phyloP scores from a whole-genome alignment of 2,113 vertebrate genomes.

The Bufo gargarizans region DNA sequence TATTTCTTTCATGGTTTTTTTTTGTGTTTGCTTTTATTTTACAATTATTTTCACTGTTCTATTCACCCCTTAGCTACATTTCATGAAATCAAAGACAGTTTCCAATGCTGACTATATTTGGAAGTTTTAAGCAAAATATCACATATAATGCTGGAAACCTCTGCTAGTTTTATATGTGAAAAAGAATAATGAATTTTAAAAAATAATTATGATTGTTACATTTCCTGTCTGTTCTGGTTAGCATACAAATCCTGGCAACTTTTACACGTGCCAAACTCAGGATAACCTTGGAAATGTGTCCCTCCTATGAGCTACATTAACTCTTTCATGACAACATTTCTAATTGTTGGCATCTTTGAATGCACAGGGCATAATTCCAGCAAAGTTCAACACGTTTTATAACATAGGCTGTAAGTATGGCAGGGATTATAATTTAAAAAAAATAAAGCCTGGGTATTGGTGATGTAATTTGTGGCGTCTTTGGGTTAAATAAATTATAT shows the following conservation, averaged over 20 bases:
- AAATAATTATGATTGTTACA: neutral
- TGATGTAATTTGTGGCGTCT: constrained; percentile 31
- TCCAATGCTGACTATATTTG: too few relatives aligned
- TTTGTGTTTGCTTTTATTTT: too few relatives aligned
- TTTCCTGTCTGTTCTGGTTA: neutral
- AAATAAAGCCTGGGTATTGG: constrained; percentile 28
- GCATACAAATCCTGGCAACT: neutral
- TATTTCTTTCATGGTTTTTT: too few relatives aligned
- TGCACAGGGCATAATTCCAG: neutral
- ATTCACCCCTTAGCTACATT: too few relatives aligned
- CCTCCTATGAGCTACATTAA: neutral
- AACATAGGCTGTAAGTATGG: neutral
- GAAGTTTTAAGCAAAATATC: neutral
- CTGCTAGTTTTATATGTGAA: neutral
- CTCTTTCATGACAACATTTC: neutral
- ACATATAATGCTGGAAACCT: neutral
- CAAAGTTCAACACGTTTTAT: neutral
- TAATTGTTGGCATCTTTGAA: neutral
- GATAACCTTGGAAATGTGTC: neutral
- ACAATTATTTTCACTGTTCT: too few relatives aligned
- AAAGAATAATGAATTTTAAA: neutral
- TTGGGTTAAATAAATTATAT: constrained; percentile 49
- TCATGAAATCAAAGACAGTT: too few relatives aligned
- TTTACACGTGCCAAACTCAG: neutral
- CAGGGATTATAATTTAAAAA: neutral